A percentile compares a stretch with the other conserved stretches of the same genome.
Conservation (phyloP, 2,888 invertebrate species). For the Archips crataeganus region DNA sequence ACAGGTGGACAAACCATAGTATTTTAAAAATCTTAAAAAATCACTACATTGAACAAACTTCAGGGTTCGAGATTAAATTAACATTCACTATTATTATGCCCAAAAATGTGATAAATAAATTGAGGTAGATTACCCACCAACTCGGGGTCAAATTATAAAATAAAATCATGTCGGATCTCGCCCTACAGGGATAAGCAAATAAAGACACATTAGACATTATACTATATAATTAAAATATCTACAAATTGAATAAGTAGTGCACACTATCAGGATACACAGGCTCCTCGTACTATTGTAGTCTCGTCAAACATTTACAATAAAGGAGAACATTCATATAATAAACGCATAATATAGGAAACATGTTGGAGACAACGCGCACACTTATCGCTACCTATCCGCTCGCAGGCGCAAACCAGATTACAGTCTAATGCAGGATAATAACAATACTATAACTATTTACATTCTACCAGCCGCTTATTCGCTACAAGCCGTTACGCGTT, state of each 20-base stretch:
- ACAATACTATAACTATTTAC: conserved; percentile 80
- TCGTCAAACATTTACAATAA: conserved; percentile 83
- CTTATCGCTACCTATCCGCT: conserved; percentile 56
- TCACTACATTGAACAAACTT: conserved; percentile 80
- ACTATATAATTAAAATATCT: conserved; percentile 86
- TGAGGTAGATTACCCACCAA: conserved; percentile 84
- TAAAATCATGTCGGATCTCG: conserved; percentile 69
- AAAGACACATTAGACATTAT: conserved; percentile 83
- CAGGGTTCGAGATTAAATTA: conserved; percentile 72
- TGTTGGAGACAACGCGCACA: conserved; percentile 74
- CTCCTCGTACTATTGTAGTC: conserved; percentile 70
- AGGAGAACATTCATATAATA: conserved; percentile 83
- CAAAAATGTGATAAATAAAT: conserved; percentile 84
- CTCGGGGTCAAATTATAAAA: conserved; percentile 78
- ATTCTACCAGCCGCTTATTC: conserved; percentile 50
- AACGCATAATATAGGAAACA: conserved; percentile 85
- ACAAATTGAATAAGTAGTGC: conserved; percentile 84
- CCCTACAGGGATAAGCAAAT: conserved; percentile 76
- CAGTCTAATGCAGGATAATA: conserved; percentile 73
- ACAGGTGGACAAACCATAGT: conserved; percentile 82
- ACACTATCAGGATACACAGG: conserved; percentile 74
- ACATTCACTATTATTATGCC: conserved; percentile 82
- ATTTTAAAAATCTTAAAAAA: conserved; percentile 72
- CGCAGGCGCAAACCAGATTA: conserved; percentile 81
- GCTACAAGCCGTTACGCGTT: conserved; percentile 46